Evolutionary conservation across 2,888 invertebrate genomes (phyloP).

Genomic region (Cephus runcator): DNA sequence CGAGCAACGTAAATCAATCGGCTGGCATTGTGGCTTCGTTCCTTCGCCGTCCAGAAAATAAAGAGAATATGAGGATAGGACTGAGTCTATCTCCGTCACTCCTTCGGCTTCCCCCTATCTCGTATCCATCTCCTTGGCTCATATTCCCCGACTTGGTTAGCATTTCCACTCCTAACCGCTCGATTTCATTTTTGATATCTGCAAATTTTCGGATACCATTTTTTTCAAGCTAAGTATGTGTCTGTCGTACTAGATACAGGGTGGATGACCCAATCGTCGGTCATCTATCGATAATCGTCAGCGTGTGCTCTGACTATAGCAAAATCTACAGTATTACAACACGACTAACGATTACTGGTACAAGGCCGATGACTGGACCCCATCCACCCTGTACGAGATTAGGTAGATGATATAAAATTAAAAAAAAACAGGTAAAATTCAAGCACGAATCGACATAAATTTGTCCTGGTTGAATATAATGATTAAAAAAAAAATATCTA

Average conservation of each 20-base stretch:
- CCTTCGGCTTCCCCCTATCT: slow-evolving; percentile 5
- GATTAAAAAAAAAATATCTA: no score
- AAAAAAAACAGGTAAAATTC: background rate
- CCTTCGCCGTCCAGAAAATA: slow-evolving; percentile 25
- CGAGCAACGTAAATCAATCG: slow-evolving; percentile 66
- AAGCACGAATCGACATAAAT: slow-evolving; percentile 1
- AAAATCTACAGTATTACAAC: no score
- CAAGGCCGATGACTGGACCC: no score
- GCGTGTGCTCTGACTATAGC: no score
- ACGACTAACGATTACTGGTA: no score
- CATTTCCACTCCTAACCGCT: slow-evolving; percentile 16
- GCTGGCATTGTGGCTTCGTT: slow-evolving; percentile 60
- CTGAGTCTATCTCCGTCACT: slow-evolving; percentile 20
- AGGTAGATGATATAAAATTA: no score
- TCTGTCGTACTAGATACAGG: no score
- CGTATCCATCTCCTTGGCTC: slow-evolving; percentile 7
- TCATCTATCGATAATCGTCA: no score
- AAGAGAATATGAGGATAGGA: slow-evolving; percentile 16
- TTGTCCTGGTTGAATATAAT: background rate
- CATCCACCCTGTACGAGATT: no score
- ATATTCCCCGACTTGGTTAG: slow-evolving; percentile 14
- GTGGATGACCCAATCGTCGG: no score
- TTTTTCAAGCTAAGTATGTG: background rate
- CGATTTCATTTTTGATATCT: slow-evolving; percentile 14
- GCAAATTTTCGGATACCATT: slow-evolving; percentile 13